Evolutionary conservation across 2,113 vertebrate genomes (phyloP).

Genomic region (Xenotilapia flavipinnis): DNA sequence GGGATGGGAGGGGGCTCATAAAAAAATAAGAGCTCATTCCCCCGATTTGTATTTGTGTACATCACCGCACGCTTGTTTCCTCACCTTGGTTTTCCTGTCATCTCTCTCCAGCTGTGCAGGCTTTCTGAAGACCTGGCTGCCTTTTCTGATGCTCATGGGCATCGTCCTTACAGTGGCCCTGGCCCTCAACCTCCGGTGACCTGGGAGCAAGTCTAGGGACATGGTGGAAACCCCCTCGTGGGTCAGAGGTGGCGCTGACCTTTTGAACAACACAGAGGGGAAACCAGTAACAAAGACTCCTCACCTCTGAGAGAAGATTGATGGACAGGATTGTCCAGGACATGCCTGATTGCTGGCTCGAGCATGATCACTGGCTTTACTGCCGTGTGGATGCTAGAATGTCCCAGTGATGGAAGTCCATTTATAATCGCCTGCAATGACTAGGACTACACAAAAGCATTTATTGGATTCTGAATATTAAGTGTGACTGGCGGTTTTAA

Average conservation of each 20-base stretch:
- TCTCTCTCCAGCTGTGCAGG: conserved; percentile 75
- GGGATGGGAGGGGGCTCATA: background rate
- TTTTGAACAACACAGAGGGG: background rate
- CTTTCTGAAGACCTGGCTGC: conserved; percentile 97
- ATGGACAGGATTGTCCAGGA: background rate
- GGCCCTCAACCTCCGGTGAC: conserved; percentile 85
- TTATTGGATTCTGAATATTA: background rate
- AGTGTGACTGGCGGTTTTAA: background rate
- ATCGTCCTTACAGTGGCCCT: conserved; percentile 78
- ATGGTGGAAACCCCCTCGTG: background rate
- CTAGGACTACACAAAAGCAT: background rate
- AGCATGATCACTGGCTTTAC: background rate
- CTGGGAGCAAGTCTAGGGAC: background rate
- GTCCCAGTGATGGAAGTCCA: background rate
- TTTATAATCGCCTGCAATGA: background rate
- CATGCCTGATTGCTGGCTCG: background rate
- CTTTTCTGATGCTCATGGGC: conserved; percentile 82
- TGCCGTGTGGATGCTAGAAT: background rate
- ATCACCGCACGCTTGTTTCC: background rate
- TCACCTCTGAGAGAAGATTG: background rate
- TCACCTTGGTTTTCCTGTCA: background rate
- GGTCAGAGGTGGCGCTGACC: background rate
- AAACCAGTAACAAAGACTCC: background rate
- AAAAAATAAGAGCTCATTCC: background rate
- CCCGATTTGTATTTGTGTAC: background rate